These are phyloP conservation scores for Vesta saturnalis DNA, from an alignment of 2,888 invertebrate species.

Conservation along the genomic window DNA sequence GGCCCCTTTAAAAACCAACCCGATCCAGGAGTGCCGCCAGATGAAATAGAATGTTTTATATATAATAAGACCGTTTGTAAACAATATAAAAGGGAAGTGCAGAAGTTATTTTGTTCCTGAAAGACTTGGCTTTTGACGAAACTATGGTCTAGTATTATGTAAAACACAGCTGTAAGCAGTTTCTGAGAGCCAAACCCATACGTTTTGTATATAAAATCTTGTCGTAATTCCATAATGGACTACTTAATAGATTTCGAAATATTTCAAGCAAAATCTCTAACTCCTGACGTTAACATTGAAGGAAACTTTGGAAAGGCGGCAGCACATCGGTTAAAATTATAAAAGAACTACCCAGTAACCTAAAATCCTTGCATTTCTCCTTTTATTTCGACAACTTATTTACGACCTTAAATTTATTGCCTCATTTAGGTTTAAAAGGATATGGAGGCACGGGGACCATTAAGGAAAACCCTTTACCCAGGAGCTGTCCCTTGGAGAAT, in stretches of 20 bases:
- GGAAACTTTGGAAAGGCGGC: not conserved
- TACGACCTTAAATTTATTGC: not conserved
- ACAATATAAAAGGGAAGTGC: not conserved
- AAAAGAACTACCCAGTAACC: not conserved
- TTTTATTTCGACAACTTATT: not conserved
- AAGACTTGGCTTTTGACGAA: not conserved
- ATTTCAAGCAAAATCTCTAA: not conserved
- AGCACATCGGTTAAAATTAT: not conserved
- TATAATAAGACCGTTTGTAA: not conserved
- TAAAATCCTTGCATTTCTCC: not conserved
- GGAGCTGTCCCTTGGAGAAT: no score
- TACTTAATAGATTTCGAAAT: not conserved
- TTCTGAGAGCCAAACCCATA: not conserved
- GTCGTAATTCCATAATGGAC: not conserved
- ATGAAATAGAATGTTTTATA: no score
- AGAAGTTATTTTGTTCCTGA: not conserved
- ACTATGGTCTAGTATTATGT: not conserved
- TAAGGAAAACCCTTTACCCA: not conserved
- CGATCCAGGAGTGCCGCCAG: no score
- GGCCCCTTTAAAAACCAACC: no score
- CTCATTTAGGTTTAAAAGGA: not conserved
- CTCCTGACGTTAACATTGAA: not conserved
- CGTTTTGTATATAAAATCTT: not conserved
- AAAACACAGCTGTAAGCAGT: not conserved
- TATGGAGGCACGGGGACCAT: not conserved